Evolutionary conservation across 2,113 vertebrate genomes (phyloP).

Genomic region (Oceanodroma tethys): DNA sequence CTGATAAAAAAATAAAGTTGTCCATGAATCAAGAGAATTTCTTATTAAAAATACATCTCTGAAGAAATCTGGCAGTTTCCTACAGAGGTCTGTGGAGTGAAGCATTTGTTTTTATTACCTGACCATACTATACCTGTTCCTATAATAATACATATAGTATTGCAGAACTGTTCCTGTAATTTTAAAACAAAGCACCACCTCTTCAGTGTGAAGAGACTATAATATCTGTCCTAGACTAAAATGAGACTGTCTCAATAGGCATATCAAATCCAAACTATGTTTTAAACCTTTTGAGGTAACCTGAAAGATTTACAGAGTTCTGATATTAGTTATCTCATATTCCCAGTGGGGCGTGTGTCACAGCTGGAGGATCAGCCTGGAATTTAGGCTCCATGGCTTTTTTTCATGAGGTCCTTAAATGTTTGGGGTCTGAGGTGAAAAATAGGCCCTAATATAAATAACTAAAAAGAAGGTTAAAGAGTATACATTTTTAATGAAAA

Average conservation of each 20-base stretch:
- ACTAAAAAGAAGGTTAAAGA: not conserved
- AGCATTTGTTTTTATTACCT: not conserved
- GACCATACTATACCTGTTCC: not conserved
- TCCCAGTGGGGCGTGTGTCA: rapidly evolving
- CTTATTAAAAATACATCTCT: not conserved
- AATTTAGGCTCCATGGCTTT: not conserved
- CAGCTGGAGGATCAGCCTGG: not conserved
- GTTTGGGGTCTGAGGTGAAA: not conserved
- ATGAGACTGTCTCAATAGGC: not conserved
- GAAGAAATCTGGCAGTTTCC: not conserved
- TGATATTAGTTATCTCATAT: not conserved
- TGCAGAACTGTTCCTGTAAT: not conserved
- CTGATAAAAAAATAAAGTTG: not conserved
- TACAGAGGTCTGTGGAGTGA: not conserved
- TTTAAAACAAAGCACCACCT: not conserved
- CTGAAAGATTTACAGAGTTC: not conserved
- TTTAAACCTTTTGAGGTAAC: not conserved
- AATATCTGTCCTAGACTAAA: not conserved
- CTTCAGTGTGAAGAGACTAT: not conserved
- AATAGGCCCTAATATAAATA: not conserved
- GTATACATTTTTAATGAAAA: not conserved
- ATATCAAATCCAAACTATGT: not conserved
- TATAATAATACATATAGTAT: not conserved
- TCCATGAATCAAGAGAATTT: not conserved
- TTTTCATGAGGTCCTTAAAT: not conserved